Conservation (phyloP, 2,797 vertebrate species). For the Chromobotia macracanthus region DNA sequence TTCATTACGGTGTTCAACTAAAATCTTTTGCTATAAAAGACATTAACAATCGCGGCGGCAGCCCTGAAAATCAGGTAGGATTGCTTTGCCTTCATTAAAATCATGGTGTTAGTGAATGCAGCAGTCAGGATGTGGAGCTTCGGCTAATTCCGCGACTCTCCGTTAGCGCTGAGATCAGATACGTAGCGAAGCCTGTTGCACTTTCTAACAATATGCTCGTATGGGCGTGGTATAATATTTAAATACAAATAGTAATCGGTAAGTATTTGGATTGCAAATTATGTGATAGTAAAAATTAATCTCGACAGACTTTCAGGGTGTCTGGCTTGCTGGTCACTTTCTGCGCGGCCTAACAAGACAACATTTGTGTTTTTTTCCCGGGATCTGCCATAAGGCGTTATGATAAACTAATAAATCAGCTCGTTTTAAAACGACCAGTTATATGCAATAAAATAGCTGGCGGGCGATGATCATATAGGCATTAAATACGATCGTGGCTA, state of each 20-base stretch:
- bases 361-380: neutral
- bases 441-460: neutral
- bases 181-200: slow-evolving; percentile 16
- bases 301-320: neutral
- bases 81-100: neutral
- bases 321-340: slow-evolving; percentile 6
- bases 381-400: neutral
- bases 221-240: neutral
- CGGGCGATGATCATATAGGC: neutral
- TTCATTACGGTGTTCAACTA: neutral
- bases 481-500: neutral
- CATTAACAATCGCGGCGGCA: neutral
- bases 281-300: neutral
- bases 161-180: slow-evolving; percentile 1
- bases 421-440: neutral
- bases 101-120: neutral
- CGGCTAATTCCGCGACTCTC: slow-evolving; percentile 44
- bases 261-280: neutral
- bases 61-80: slow-evolving; percentile 47
- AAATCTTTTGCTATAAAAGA: neutral
- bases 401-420: neutral
- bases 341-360: slow-evolving; percentile 1
- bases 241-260: neutral
- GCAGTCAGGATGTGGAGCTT: slow-evolving; percentile 37
- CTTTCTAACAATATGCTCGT: neutral